Evolutionary conservation across 1,140 invertebrate species (phyloP).

Genomic region (Drosophila quadrilineata): DNA sequence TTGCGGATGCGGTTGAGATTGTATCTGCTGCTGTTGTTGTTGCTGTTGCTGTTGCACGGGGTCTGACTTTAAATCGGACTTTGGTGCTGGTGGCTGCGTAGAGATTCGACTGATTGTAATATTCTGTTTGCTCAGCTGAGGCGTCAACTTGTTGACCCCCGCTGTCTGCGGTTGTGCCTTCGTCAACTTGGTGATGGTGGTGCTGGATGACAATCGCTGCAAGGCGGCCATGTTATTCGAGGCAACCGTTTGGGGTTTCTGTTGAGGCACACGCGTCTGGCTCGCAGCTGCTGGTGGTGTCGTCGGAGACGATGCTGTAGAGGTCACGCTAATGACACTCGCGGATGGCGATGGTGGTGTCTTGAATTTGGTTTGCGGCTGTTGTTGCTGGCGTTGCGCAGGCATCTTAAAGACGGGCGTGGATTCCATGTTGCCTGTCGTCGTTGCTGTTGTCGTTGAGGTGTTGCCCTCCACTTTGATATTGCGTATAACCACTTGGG

Average conservation of each 20-base stretch:
- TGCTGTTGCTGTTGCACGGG: conserved; percentile 3
- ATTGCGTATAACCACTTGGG: conserved; percentile 56
- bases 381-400: conserved; percentile 36
- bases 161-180: conserved; percentile 32
- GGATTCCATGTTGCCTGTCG: conserved; percentile 17
- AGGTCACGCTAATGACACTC: too few species aligned
- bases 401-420: conserved; percentile 46
- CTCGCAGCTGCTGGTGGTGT: conserved; percentile 32
- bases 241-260: conserved; percentile 8
- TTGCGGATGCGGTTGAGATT: conserved; percentile 7
- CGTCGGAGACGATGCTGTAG: too few species aligned
- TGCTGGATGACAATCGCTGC: conserved; percentile 64
- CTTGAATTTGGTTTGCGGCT: conserved; percentile 32
- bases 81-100: conserved; percentile 25
- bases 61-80: conserved; percentile 19
- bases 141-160: conserved; percentile 44
- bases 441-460: not conserved
- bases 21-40: conserved; percentile 18
- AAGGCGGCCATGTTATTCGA: conserved; percentile 46
- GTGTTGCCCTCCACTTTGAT: conserved; percentile 8
- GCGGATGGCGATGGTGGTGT: not conserved
- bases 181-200: conserved; percentile 59
- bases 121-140: conserved; percentile 68
- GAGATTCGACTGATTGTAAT: conserved; percentile 72
- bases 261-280: conserved; percentile 23